Percentiles rank a stretch among this genome's conserved stretches.
Evolutionary conservation across 2,797 vertebrate species (phyloP).

Genomic region (Simalia tracyae): DNA sequence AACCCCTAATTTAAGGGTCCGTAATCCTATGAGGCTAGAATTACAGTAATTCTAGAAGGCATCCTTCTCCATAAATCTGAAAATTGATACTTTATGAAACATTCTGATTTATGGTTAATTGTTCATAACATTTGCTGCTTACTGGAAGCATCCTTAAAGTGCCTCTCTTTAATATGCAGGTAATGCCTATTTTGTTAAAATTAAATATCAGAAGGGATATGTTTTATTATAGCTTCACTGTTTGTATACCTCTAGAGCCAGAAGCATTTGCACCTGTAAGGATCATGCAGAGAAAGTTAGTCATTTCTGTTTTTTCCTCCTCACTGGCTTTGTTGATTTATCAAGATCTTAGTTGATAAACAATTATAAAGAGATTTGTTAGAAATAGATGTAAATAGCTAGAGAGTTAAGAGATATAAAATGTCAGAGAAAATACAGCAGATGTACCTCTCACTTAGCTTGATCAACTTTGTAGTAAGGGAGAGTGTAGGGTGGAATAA

Average conservation of each 20-base stretch:
- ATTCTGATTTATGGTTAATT: conserved; percentile 68
- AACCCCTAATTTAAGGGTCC: not conserved
- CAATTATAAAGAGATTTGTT: not conserved
- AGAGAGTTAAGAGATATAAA: not conserved
- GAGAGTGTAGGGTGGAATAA: not conserved
- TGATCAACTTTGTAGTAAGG: not conserved
- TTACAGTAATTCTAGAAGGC: not conserved
- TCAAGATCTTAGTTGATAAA: not conserved
- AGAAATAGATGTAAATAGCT: not conserved
- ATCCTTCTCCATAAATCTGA: conserved; percentile 47
- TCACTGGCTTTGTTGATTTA: not conserved
- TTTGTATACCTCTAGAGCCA: conserved; percentile 40
- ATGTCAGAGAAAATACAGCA: not conserved
- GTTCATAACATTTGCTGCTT: conserved; percentile 76
- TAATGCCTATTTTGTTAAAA: conserved; percentile 62
- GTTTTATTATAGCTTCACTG: conserved; percentile 51
- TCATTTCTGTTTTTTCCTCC: conserved; percentile 41
- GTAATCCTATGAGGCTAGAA: not conserved
- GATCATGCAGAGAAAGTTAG: conserved; percentile 34
- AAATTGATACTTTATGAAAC: conserved; percentile 64
- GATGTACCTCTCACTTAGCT: not conserved
- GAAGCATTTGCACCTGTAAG: conserved; percentile 47
- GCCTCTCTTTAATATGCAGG: conserved; percentile 67
- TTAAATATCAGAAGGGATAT: conserved; percentile 65
- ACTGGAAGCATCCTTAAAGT: conserved; percentile 66